Base-by-base conservation (phyloP, 2,797 vertebrate genomes). In the Coregonus sp. region DNA sequence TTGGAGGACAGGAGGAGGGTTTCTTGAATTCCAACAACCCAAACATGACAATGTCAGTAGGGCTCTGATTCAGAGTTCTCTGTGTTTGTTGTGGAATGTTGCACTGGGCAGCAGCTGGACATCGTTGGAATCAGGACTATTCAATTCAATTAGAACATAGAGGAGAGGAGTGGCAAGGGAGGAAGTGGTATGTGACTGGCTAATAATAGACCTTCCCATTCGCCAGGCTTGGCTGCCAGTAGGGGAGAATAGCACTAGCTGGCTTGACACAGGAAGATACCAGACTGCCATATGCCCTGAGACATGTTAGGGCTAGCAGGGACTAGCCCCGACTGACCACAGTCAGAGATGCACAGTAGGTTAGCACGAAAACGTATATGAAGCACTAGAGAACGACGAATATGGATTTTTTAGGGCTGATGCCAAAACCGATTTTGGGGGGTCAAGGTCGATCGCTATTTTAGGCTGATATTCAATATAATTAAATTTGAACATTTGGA, bases 151-250 rank as follows among this genome's bases (percentile, higher is more conserved):
- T 29, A 40, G 4, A 40, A 69, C 9, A 47, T 4, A 40, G 16
- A 69, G 35, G 35, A 35, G 67, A n/a, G 35, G 33, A 69, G 67
- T 16, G 67, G 59, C 59, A 67, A 40, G 35, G 16, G 29, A 78
- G 81, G 74, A 81, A 82, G 52, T 72, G 80, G 82, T 85, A 86
- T 86, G 81, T 78, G 35, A 29, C 6, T 72, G 74, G 54, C 83
- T 83, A 84, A 85, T 88, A 82, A 86, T 87, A 85, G 80, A 54
- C 72, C 77, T 75, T 78, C 74, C 70, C 37, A 81, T 78, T 81
- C 68, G 76, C 75, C 67, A 20, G 63, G 40, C 11, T n/a, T n/a
- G 56, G n/a, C 56, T 20, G 9, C 18, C 33, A 69, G 25, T 25
- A 4, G 37, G 61, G 52, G 72, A n/a, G 63, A 33, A 31, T 56